phyloP scores from a whole-genome alignment of 2,888 invertebrate species.

The Crocallis elinguaria region DNA sequence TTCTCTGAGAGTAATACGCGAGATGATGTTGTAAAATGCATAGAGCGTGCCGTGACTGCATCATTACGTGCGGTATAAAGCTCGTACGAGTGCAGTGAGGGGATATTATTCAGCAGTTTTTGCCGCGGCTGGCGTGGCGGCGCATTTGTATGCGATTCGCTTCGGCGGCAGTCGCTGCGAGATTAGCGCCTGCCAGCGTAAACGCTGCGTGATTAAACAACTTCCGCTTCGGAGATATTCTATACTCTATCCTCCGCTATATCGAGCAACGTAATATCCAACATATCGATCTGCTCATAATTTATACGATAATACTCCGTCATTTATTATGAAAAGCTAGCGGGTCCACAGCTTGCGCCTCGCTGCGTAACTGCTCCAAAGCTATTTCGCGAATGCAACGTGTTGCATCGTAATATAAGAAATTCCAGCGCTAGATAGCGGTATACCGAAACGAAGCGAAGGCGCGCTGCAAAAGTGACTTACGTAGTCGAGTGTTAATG shows the following conservation, averaged over 20 bases:
- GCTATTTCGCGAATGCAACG: conserved; percentile 62
- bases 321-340: conserved; percentile 41
- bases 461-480: conserved; percentile 65
- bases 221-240: conserved; percentile 63
- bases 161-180: conserved; percentile 69
- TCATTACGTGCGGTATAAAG: conserved; percentile 69
- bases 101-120: conserved; percentile 80
- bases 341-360: conserved; percentile 46
- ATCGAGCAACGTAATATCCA: conserved; percentile 29
- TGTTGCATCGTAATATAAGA: conserved; percentile 67
- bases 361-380: conserved; percentile 44
- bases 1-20: conserved; percentile 42
- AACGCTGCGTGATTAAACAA: conserved; percentile 74
- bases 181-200: conserved; percentile 70
- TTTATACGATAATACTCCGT: conserved; percentile 32
- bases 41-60: conserved; percentile 65
- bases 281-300: conserved; percentile 34
- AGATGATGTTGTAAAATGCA: conserved; percentile 64
- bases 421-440: conserved; percentile 64
- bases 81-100: conserved; percentile 63
- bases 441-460: conserved; percentile 55
- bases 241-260: conserved; percentile 23
- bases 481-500: conserved; percentile 65
- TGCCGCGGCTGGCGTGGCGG: conserved; percentile 63
- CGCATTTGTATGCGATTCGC: conserved; percentile 80